Conservation (phyloP, 2,797 vertebrate genomes). For the Sebastes trivittatus region DNA sequence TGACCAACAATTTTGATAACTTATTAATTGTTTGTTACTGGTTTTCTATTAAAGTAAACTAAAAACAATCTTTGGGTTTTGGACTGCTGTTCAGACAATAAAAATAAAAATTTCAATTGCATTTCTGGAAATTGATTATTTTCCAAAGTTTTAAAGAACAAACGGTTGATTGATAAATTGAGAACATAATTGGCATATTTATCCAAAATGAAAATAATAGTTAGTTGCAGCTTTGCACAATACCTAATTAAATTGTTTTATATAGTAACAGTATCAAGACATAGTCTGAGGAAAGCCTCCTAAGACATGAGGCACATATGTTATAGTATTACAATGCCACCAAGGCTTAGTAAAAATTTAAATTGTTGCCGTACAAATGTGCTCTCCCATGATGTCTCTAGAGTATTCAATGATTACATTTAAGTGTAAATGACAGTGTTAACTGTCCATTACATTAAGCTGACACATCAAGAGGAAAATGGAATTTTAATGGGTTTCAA, state of each 20-base stretch:
- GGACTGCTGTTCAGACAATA: neutral
- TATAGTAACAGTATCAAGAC: neutral
- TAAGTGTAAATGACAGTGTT: constrained; percentile 47
- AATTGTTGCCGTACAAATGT: neutral
- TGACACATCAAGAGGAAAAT: constrained; percentile 62
- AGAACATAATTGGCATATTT: neutral
- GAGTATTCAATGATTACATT: constrained; percentile 36
- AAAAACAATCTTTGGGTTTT: neutral
- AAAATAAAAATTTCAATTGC: neutral
- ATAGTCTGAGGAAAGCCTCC: neutral
- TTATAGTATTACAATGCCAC: neutral
- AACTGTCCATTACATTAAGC: constrained; percentile 56
- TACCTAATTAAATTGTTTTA: neutral
- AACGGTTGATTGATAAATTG: neutral
- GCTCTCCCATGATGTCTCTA: neutral
- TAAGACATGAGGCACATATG: neutral
- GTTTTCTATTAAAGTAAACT: neutral
- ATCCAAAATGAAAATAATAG: neutral
- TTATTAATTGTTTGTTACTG: neutral
- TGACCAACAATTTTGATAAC: neutral
- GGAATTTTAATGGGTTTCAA: constrained; percentile 61
- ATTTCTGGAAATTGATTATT: neutral
- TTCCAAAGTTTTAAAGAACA: neutral
- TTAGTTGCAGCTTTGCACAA: neutral
- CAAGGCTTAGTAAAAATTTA: neutral